Percentiles rank a stretch among this genome's conserved stretches.
phyloP scores from a whole-genome alignment of 2,113 vertebrate species.

The Alectura lathami region DNA sequence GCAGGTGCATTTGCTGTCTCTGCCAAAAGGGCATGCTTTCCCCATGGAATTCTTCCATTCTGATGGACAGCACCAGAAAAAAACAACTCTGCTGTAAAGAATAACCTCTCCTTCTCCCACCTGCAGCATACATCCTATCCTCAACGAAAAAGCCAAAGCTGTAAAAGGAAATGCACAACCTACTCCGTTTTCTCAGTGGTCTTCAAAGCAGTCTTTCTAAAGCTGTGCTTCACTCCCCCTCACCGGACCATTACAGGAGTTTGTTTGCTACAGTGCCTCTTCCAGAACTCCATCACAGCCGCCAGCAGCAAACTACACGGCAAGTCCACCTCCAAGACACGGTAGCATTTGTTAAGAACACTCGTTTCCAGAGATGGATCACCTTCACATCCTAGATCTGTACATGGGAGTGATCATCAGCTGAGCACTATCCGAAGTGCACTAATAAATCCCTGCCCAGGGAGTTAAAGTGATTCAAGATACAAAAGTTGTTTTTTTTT shows the following conservation, averaged over 20 bases:
- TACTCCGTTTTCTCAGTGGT: background rate
- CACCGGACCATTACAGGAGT: background rate
- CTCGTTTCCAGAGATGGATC: background rate
- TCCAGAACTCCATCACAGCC: background rate
- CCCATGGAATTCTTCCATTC: background rate
- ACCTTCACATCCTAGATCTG: background rate
- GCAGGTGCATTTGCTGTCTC: background rate
- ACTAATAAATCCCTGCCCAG: background rate
- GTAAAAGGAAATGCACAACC: background rate
- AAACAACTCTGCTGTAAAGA: background rate
- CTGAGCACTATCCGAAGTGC: background rate
- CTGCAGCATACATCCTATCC: background rate
- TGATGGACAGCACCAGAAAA: background rate
- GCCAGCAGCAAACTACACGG: background rate
- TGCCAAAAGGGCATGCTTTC: background rate
- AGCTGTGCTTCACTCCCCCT: background rate
- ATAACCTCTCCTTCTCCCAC: background rate
- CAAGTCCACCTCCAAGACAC: background rate
- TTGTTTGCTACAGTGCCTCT: background rate
- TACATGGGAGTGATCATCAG: background rate
- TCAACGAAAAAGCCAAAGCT: background rate
- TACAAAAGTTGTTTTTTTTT: background rate
- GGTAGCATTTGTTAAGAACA: background rate
- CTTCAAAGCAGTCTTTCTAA: background rate
- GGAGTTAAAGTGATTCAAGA: background rate